Conservation (phyloP, 2,797 vertebrate genomes). For the Manis pentadactyla region DNA sequence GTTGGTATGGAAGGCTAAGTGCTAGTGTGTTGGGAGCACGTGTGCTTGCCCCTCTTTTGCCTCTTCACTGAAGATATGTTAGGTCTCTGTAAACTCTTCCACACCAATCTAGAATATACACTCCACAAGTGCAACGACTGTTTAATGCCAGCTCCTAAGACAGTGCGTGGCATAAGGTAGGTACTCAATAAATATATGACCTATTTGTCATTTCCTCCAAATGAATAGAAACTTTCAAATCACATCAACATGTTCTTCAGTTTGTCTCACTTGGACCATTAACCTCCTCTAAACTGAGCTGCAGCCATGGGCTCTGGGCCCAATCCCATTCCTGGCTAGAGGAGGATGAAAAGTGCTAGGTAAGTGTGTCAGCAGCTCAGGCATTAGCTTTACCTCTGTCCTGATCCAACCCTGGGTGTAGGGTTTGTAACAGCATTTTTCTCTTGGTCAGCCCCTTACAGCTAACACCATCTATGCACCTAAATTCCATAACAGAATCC, state of each 20-base stretch:
- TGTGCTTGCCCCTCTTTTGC: background rate
- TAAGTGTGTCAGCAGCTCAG: background rate
- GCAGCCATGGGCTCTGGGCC: background rate
- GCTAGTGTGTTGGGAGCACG: background rate
- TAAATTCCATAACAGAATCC: background rate
- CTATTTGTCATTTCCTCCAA: conserved; percentile 1
- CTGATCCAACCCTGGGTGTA: background rate
- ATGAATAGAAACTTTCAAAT: background rate
- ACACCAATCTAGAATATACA: background rate
- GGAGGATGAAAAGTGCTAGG: background rate
- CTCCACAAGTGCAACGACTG: background rate
- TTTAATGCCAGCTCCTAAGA: background rate
- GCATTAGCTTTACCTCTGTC: background rate
- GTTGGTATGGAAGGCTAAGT: background rate
- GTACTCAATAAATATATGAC: conserved; percentile 8
- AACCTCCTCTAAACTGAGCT: background rate
- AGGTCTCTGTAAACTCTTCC: background rate
- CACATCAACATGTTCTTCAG: background rate
- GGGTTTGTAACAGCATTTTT: conserved; percentile 37
- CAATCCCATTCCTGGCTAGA: background rate
- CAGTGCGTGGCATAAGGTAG: background rate
- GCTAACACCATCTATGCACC: background rate
- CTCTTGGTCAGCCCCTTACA: background rate
- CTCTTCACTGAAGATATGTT: background rate
- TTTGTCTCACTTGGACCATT: background rate